Evolutionary conservation across 2,888 invertebrate species (phyloP).

Genomic region (Hemithea aestivaria): DNA sequence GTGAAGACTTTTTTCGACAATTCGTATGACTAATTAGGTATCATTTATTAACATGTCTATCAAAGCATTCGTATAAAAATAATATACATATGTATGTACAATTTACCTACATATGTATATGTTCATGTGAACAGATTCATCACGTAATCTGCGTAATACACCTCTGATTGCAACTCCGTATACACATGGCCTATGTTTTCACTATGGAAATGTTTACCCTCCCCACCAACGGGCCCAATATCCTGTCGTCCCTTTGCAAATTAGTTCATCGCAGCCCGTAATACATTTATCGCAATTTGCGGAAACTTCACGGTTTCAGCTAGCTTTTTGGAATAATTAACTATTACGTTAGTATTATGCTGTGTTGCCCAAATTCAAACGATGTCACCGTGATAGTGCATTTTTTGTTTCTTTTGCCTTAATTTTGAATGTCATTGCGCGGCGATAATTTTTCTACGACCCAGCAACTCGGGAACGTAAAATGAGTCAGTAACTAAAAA

Average conservation of each 20-base stretch:
- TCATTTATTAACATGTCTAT: no score
- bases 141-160: no score
- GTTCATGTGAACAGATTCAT: no score
- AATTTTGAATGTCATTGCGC: no score
- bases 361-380: conserved; percentile 1
- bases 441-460: no score
- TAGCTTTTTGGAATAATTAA: conserved; percentile 11
- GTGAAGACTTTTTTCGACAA: no score
- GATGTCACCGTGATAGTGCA: conserved; percentile 5
- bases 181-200: conserved; percentile 6
- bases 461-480: no score
- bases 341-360: conserved; percentile 9
- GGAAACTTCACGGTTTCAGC: conserved; percentile 9
- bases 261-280: conserved; percentile 23
- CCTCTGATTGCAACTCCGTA: not conserved
- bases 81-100: no score
- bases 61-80: no score
- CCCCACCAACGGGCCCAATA: conserved; percentile 19
- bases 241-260: conserved; percentile 25
- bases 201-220: conserved; percentile 18
- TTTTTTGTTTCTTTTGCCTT: not conserved
- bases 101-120: no score
- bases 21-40: no score
- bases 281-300: conserved; percentile 26
- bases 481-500: no score